These are phyloP conservation scores for Procavia capensis DNA, from an alignment of 2,113 vertebrate species.

Conservation along the genomic window DNA sequence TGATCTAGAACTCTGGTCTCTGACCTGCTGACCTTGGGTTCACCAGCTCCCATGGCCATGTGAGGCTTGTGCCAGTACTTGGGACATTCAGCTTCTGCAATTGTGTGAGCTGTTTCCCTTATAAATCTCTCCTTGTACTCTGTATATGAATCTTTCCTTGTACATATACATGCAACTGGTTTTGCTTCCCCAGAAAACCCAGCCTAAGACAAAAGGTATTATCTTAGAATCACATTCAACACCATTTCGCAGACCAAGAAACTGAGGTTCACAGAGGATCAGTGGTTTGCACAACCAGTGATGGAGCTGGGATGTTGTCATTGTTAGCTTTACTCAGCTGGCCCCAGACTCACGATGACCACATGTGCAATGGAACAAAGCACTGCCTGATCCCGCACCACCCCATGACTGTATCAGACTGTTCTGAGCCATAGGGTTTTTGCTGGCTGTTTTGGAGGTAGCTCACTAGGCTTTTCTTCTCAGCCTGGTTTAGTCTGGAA, in stretches of 20 bases:
- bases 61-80: no score
- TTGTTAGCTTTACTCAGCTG: background rate
- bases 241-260: background rate
- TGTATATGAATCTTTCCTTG: no score
- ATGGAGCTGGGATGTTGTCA: background rate
- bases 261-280: background rate
- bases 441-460: background rate
- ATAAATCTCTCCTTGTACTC: no score
- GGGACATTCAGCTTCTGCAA: no score
- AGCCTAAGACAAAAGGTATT: no score
- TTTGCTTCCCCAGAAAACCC: no score
- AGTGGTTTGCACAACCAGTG: background rate
- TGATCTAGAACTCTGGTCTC: no score
- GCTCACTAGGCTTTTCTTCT: background rate
- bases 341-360: background rate
- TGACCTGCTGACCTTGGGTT: no score
- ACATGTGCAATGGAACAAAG: background rate
- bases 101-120: no score
- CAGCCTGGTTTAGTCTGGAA: background rate
- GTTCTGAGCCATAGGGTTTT: background rate
- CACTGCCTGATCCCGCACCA: background rate
- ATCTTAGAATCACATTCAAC: background rate
- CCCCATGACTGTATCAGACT: background rate
- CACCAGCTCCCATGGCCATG: no score
- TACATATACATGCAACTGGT: no score